Evolutionary conservation across 2,113 vertebrate genomes (phyloP).

Genomic region (Zosterops japonicus): DNA sequence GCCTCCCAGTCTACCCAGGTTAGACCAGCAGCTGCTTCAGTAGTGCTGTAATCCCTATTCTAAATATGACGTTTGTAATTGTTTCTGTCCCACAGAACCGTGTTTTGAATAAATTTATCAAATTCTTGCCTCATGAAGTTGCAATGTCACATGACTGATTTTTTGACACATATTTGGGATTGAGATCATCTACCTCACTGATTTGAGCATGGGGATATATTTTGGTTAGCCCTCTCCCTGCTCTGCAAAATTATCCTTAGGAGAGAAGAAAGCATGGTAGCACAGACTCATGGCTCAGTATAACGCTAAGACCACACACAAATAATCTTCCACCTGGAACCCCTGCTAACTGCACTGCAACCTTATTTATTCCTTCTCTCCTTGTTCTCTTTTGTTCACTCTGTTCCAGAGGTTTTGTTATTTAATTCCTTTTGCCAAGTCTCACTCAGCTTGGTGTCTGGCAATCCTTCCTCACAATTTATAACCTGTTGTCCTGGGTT

Average conservation of each 20-base stretch:
- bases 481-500: neutral
- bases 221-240: neutral
- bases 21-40: neutral
- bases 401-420: conserved; percentile 14
- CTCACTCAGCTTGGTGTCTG: conserved; percentile 38
- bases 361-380: neutral
- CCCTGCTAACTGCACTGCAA: conserved; percentile 20
- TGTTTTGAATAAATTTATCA: neutral
- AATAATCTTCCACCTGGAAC: neutral
- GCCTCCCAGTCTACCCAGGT: neutral
- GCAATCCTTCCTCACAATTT: conserved; percentile 29
- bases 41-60: neutral
- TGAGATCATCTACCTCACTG: neutral
- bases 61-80: neutral
- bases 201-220: neutral
- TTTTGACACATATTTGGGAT: neutral
- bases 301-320: neutral
- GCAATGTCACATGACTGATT: neutral
- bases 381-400: conserved; percentile 20
- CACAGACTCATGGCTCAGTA: neutral
- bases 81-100: neutral
- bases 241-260: neutral
- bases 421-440: conserved; percentile 40
- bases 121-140: neutral
- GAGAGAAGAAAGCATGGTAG: neutral